Evolutionary conservation across 2,113 vertebrate species (phyloP), one percentile per base, ranked within the genome.

Genomic region (Pteruthius melanotis): DNA sequence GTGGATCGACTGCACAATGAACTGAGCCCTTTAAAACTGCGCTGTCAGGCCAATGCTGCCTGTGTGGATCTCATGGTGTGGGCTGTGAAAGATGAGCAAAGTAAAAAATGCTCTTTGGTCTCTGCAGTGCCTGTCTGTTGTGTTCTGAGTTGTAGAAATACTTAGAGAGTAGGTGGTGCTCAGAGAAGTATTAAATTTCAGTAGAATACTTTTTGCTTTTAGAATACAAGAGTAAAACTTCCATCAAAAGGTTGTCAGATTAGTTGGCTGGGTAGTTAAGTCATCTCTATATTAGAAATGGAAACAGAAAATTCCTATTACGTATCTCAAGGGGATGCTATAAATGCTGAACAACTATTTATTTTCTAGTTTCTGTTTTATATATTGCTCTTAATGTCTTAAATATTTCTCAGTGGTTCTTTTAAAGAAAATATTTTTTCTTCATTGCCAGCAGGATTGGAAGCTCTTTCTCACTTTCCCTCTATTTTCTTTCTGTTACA

Each of bases 11-110:
- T 99, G 95, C 98, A 98, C 64, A 98, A 96, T 16, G 99, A 99
- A 31, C 98, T 99, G 91, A 99, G 98, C 89, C 99, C 99, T 18
- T 97, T 99, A 72, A 99, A 99, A 82, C 98, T 99, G 27, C 99
- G 99, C 69, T 99, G 99, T 96, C 99, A 99, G 97, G 99, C 99
- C 66, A 99, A 98, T 30, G 99, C 99, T 10, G 99, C 99, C 92
- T 99, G 99, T 3, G 99, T 99, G 95, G 99, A 99, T 97, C 99
- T 99, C 92, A 99, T 99, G 99, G 99, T 99, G 95, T 99, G 99
- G 99, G 99, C 99, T 5, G 99, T 99, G 91, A 99, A 99, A 95
- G 99, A 99, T 31, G 99, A 99, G 82, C 99, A 99, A 98, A 99
- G 99, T 99, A 87, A 66, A 50, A 60, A 18, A 74, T 18, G 5